These are phyloP conservation scores for Myiotriccus ornatus DNA, from an alignment of 2,797 vertebrate genomes.

Conservation along the genomic window DNA sequence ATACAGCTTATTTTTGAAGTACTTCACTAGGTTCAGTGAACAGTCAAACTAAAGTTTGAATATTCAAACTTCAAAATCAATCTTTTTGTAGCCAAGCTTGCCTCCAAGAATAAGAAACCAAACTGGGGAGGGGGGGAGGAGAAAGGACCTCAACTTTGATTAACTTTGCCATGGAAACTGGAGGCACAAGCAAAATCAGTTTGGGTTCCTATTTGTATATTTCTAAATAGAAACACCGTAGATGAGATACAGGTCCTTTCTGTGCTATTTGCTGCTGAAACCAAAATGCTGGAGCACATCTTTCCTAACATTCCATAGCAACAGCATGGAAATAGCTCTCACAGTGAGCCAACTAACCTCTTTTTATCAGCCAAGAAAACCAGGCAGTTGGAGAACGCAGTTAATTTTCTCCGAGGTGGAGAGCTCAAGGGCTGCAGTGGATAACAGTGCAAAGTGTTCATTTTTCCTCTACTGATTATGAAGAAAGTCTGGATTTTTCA, in stretches of 20 bases:
- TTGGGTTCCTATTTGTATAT: background rate
- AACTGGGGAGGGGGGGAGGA: background rate
- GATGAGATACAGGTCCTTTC: background rate
- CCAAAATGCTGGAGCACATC: background rate
- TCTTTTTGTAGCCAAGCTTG: background rate
- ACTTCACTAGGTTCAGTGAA: background rate
- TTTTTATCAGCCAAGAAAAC: background rate
- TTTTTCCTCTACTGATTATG: background rate
- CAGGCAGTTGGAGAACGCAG: background rate
- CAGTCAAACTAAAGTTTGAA: background rate
- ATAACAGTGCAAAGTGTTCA: background rate
- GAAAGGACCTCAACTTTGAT: background rate
- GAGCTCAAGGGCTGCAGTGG: background rate
- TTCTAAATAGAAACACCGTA: background rate
- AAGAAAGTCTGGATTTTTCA: background rate
- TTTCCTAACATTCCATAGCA: background rate
- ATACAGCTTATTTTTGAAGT: background rate
- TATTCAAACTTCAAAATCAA: background rate
- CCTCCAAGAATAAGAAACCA: background rate
- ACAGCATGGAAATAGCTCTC: background rate
- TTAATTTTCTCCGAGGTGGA: constrained; percentile 12
- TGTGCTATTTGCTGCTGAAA: background rate
- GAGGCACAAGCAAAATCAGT: background rate
- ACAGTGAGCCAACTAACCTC: background rate
- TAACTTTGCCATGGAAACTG: background rate